A percentile compares a stretch with the other conserved stretches of the same genome.
phyloP scores from a whole-genome alignment of 2,888 invertebrate genomes.

The Laspeyria flexula region DNA sequence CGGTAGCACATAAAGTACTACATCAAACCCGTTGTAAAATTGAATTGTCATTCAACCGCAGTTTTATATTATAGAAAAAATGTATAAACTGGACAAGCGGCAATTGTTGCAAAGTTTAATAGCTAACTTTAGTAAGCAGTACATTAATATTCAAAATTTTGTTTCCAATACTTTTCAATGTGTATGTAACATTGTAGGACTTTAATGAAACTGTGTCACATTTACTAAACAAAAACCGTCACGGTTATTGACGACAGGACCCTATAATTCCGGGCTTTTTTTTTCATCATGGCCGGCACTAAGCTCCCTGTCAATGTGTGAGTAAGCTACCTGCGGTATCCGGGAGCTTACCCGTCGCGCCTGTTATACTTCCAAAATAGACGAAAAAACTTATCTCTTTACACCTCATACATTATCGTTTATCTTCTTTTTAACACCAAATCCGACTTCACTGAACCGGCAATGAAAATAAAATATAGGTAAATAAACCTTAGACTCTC shows the following conservation, averaged over 20 bases:
- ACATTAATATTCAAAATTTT: too few relatives aligned
- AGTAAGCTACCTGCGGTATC: conserved; percentile 78
- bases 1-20: too few relatives aligned
- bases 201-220: too few relatives aligned
- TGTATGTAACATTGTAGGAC: background rate
- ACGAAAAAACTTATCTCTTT: conserved; percentile 66
- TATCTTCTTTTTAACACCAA: conserved; percentile 45
- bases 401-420: conserved; percentile 65
- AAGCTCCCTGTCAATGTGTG: conserved; percentile 65
- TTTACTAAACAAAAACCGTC: conserved; percentile 9
- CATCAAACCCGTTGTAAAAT: too few relatives aligned
- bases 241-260: conserved; percentile 36
- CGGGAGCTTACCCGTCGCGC: conserved; percentile 70
- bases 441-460: conserved; percentile 32
- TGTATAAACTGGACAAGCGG: too few relatives aligned
- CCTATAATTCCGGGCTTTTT: conserved; percentile 29
- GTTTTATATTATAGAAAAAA: too few relatives aligned
- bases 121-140: too few relatives aligned
- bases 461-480: conserved; percentile 35
- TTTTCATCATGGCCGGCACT: conserved; percentile 59
- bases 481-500: conserved; percentile 9
- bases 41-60: too few relatives aligned
- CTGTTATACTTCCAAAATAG: conserved; percentile 69
- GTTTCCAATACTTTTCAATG: too few relatives aligned
- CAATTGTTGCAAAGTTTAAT: too few relatives aligned